Base-by-base conservation (phyloP, 2,113 vertebrate genomes). In the Cettia cetti region DNA sequence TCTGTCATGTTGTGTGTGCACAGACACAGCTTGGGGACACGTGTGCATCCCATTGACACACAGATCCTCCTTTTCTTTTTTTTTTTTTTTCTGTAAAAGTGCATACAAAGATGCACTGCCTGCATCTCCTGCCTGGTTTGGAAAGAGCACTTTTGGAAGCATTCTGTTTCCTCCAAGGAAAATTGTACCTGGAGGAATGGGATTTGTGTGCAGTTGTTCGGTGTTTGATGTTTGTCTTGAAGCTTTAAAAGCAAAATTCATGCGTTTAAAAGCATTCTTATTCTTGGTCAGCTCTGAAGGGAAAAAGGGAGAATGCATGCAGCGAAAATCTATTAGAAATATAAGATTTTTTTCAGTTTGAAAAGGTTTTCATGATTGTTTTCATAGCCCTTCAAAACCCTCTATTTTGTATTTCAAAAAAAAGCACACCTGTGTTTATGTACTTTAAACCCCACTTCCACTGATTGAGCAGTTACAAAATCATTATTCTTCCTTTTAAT, bases 11-110 rank as follows among this genome's bases (percentile, higher is more conserved):
- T 65, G 4, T 45, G 52, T 66, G 42, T 42, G 52, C 42, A 5
- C 4, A 4, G 37, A 9, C 42, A 30, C 2, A 4, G 35, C 33
- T 18, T 0, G 2, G 52, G 52, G 22, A 24, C 7, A 35, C 27
- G 30, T 6, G 3, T 31, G 17, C 47, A 53, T 23, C 28, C 33
- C 1, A 1, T 0, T 28, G 56, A 9, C 22, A 56, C 1, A 2
- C 6, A 24, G 35, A 75, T 63, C 27, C 19, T 84, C 19, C 54
- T 74, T 45, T 49, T 26, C n/a, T n/a, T n/a, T 74, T 45, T 49
- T 26, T 74, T 45, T 49, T 26, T 74, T 45, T 49, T 26, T 42
- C 39, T 57, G 54, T 57, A n/a, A 57, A 57, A 57, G 54, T 57
- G 33, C 54, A 57, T 13, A 15, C 54, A n/a, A n/a, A 57, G 20